Conservation (phyloP, 2,888 invertebrate genomes). For the Euzetes globulus region DNA sequence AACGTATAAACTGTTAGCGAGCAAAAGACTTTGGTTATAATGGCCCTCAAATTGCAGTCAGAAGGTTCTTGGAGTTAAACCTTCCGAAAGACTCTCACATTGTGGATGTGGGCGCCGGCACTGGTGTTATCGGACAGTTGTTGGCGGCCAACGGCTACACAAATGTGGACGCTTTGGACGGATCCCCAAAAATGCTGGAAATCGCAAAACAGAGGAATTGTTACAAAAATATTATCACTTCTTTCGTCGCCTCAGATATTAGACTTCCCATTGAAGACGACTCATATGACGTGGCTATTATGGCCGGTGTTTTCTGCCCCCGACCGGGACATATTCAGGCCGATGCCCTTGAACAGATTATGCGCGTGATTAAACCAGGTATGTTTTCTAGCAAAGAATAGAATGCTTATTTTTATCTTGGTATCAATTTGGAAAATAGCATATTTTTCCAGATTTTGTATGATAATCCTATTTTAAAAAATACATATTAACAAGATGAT, state of each 20-base stretch:
- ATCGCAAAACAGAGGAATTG: conserved; percentile 26
- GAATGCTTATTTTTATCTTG: too few relatives aligned
- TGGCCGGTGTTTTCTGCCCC: conserved; percentile 34
- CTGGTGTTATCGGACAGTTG: conserved; percentile 28
- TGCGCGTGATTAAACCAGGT: conserved; percentile 26
- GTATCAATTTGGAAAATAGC: too few relatives aligned
- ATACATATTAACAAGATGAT: too few relatives aligned
- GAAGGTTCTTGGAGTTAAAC: too few relatives aligned
- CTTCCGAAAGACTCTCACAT: too few relatives aligned
- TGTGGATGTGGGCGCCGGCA: conserved; percentile 33
- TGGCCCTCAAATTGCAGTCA: too few relatives aligned
- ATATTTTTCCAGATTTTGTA: too few relatives aligned
- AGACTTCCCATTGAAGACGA: conserved; percentile 29
- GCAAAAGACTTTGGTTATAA: too few relatives aligned
- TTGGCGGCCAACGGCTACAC: conserved; percentile 29
- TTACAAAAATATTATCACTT: conserved; percentile 5
- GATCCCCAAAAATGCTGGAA: conserved; percentile 30
- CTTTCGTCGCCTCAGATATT: conserved; percentile 3
- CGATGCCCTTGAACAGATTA: too few relatives aligned
- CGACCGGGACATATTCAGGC: conserved; percentile 33
- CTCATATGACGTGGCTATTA: conserved; percentile 23
- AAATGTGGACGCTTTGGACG: conserved; percentile 34
- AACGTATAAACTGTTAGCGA: too few relatives aligned
- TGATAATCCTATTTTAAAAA: too few relatives aligned
- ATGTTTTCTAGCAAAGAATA: too few relatives aligned